Conservation (phyloP, 92 coral and sea anemone species). For the Palythoa caribaeorum region DNA sequence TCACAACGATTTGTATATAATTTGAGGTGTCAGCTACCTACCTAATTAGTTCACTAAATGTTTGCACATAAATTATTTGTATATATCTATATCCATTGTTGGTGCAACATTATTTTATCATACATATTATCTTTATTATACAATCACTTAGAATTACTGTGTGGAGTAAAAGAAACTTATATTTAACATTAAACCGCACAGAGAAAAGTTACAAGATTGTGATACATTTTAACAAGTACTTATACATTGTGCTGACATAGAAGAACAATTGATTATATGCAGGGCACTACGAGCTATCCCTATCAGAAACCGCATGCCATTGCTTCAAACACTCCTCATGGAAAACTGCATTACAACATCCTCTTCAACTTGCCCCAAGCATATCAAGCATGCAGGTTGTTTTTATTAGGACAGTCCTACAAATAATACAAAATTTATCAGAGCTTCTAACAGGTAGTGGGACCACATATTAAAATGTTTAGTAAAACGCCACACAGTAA, state of each 20-base stretch:
- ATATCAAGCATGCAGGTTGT: not conserved
- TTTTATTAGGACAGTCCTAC: slow-evolving; percentile 51
- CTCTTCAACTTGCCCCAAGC: slow-evolving; percentile 42
- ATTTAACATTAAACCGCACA: not conserved
- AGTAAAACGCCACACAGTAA: not conserved
- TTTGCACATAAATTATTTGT: not conserved
- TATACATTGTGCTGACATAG: slow-evolving; percentile 48
- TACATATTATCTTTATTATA: not conserved
- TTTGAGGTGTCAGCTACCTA: slow-evolving; percentile 7
- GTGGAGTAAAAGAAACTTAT: not conserved
- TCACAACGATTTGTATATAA: not conserved
- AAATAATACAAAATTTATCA: slow-evolving; percentile 19
- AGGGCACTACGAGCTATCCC: slow-evolving; percentile 52
- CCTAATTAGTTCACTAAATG: not conserved
- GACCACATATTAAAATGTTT: not conserved
- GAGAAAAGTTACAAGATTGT: not conserved
- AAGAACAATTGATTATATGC: slow-evolving; percentile 56
- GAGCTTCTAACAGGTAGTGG: not conserved
- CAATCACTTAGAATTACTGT: not conserved
- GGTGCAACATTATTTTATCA: not conserved
- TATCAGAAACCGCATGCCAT: slow-evolving; percentile 57
- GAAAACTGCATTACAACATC: slow-evolving; percentile 60
- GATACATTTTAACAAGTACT: not conserved
- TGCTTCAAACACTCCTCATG: slow-evolving; percentile 59
- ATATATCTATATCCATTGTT: not conserved